Base-by-base conservation (phyloP, 2,113 vertebrate genomes). In the Toxotes jaculatrix region DNA sequence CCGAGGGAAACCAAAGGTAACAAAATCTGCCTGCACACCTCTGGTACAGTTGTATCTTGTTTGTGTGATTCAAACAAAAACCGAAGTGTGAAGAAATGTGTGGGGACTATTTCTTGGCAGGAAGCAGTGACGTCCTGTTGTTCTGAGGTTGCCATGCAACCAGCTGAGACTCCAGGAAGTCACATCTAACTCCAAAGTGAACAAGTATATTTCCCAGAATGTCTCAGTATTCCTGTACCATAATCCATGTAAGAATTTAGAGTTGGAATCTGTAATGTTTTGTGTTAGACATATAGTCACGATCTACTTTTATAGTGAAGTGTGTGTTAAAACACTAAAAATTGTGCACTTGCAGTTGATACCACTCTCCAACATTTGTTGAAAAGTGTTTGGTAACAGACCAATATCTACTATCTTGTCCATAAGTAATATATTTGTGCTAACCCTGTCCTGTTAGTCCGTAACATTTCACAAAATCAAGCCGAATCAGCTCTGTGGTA, bases 241-340 rank as follows among this genome's bases (percentile, higher is more conserved):
- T n/a, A 7, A 40, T 17, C 13, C 13, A 27, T 36, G 3, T 7
- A 38, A 45, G 4, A 56, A 79, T 61, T 38, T n/a, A 55, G 74
- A 63, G 43, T 43, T 78, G 32, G 79, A 55, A 68, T 63, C 23
- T 53, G 61, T 71, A 5, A 72, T 27, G 21, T 23, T n/a, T 12
- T 57, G 27, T n/a, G 32, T 19, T 14, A 0, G 12, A 62, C 11
- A 5, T 7, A 53, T 9, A 55, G 34, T 53, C 13, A 19, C 49
- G 38, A 56, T 36, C 3, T 32, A 47, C 4, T 7, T 23, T 74
- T 34, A 36, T 7, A 61, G 70, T 16, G 1, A 7, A 8, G 19
- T 12, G 27, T 27, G 27, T 27, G 27, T 27, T 27, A 27, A 27
- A 27, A 27, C 27, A 27, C 27, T 1, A 27, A 38, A 38, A 38